A percentile compares a stretch with the other conserved stretches of the same genome.
These are phyloP conservation scores for Toxotes jaculatrix DNA, from an alignment of 2,113 vertebrate genomes.

Conservation along the genomic window DNA sequence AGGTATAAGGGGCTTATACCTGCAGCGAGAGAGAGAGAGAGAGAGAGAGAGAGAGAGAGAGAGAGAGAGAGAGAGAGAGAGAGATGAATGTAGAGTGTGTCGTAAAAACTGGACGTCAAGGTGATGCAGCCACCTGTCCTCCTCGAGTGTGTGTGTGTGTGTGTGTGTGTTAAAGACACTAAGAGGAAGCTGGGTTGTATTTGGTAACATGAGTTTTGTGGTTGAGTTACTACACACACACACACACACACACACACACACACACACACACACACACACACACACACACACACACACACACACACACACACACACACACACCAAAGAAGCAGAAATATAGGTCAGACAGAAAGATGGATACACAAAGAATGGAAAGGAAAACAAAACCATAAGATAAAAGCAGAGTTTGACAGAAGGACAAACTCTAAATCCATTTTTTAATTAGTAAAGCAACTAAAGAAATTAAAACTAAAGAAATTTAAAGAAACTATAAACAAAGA, in stretches of 20 bases:
- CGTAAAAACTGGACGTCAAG: constrained; percentile 62
- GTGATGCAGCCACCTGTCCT: constrained; percentile 71
- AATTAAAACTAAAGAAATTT: too few species aligned
- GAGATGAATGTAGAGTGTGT: constrained; percentile 46
- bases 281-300: constrained; percentile 7
- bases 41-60: constrained; percentile 38
- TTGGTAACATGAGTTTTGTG: constrained; percentile 45
- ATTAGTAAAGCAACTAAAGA: too few species aligned
- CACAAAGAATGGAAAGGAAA: not conserved
- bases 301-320: constrained; percentile 6
- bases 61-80: constrained; percentile 28
- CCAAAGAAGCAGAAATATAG: constrained; percentile 21
- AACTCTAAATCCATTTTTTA: not conserved
- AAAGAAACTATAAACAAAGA: too few species aligned
- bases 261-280: constrained; percentile 10
- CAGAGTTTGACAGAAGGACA: not conserved
- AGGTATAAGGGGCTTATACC: constrained; percentile 79
- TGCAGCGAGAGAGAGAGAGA: constrained; percentile 63
- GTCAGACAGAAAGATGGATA: constrained; percentile 11
- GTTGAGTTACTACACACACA: constrained; percentile 25
- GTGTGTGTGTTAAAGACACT: not conserved
- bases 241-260: constrained; percentile 23
- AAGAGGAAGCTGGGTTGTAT: constrained; percentile 33
- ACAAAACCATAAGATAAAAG: not conserved
- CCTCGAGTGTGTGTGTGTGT: not conserved